These are phyloP conservation scores for Agrochola lota DNA, from an alignment of 2,888 invertebrate genomes.

Conservation along the genomic window DNA sequence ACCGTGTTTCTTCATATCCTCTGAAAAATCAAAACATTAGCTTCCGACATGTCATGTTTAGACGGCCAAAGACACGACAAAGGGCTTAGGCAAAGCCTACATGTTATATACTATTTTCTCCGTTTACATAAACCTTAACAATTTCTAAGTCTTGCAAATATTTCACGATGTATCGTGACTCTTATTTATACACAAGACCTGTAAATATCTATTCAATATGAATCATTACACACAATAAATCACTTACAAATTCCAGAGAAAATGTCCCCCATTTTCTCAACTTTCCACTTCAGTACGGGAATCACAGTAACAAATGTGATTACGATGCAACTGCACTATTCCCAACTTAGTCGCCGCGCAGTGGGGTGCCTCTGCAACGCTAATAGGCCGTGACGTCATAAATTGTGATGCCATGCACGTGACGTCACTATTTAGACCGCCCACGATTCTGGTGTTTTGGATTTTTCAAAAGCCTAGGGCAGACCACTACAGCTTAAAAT, in stretches of 20 bases:
- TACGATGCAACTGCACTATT: slow-evolving; percentile 66
- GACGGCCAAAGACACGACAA: no score
- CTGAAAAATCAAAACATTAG: no score
- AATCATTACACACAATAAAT: slow-evolving; percentile 12
- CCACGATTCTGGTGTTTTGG: slow-evolving; percentile 46
- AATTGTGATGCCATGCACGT: slow-evolving; percentile 59
- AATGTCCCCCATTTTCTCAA: slow-evolving; percentile 54
- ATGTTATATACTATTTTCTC: no score
- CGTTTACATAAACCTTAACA: background rate
- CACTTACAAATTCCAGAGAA: slow-evolving; percentile 12
- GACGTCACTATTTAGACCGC: slow-evolving; percentile 63
- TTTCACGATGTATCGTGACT: background rate
- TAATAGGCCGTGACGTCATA: slow-evolving; percentile 77
- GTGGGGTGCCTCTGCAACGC: slow-evolving; percentile 60
- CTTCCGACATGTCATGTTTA: no score
- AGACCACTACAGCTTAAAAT: background rate
- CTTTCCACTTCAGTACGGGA: slow-evolving; percentile 54
- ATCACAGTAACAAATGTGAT: slow-evolving; percentile 68
- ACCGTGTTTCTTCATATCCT: no score
- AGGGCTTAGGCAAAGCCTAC: no score
- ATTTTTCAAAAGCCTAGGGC: no score
- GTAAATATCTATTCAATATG: background rate
- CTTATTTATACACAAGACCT: background rate
- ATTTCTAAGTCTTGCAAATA: background rate
- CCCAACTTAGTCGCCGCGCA: slow-evolving; percentile 61